phyloP scores from a whole-genome alignment of 2,888 invertebrate species.

The Cordilura impudica region DNA sequence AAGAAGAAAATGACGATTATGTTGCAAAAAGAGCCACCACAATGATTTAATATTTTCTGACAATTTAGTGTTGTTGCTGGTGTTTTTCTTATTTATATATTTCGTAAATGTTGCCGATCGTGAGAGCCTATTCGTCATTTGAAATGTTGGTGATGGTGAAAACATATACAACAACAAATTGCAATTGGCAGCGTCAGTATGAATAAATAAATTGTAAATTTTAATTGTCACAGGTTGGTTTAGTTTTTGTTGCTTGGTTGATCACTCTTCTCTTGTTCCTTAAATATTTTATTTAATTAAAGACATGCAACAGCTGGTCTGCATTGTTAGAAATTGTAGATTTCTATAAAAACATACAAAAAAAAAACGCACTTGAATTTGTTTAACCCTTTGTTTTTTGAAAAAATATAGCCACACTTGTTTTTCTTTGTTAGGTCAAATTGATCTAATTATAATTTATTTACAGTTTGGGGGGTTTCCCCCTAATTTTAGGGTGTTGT shows the following conservation, averaged over 20 bases:
- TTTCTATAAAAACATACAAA: neutral
- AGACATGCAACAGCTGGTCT: constrained; percentile 57
- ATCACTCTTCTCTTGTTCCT: constrained; percentile 30
- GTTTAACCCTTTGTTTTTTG: neutral
- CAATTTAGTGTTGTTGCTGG: constrained; percentile 23
- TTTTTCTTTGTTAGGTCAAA: too few relatives aligned
- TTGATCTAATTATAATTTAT: too few relatives aligned
- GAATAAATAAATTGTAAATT: constrained; percentile 5
- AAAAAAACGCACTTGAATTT: constrained; percentile 22
- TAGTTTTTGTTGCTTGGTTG: constrained; percentile 33
- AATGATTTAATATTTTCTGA: constrained; percentile 44
- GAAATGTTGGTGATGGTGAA: constrained; percentile 53
- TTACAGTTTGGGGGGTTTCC: too few relatives aligned
- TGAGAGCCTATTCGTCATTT: constrained; percentile 59
- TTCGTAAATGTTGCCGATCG: constrained; percentile 40
- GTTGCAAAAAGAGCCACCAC: constrained; percentile 46
- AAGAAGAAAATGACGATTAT: constrained; percentile 31
- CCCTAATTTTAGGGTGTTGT: too few relatives aligned
- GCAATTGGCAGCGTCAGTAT: constrained; percentile 51
- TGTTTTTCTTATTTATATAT: constrained; percentile 27
- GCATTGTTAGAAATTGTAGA: constrained; percentile 18
- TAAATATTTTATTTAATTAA: constrained; percentile 44
- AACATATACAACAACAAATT: constrained; percentile 60
- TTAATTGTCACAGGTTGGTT: constrained; percentile 29
- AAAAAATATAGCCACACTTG: neutral